Evolutionary conservation across 92 coral and sea anemone species (phyloP), one percentile per base, ranked within the genome.

Genomic region (Palythoa grandis): DNA sequence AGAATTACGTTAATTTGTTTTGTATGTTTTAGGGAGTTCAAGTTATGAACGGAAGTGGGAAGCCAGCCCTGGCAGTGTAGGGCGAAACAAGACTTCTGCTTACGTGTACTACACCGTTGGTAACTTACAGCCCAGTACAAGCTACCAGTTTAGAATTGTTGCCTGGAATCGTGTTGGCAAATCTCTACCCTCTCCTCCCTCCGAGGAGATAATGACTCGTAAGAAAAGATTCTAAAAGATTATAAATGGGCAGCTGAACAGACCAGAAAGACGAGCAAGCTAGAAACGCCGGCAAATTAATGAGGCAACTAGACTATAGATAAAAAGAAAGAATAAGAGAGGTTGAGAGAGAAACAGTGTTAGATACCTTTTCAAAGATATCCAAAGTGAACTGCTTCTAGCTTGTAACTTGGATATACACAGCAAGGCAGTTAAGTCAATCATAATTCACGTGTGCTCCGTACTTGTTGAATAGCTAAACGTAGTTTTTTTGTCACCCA

Each of bases 131-230:
- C 94, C 95, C 13, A 84, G 90, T 67, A 96, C 98, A 5, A 89
- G 90, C 20, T 96, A 96, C 70, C 92, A 88, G 83, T 96, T 96
- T 73, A 86, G 95, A 70, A 95, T 96, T 79, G 85, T 92, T 80
- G 96, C 98, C 0, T 88, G 92, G 95, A 96, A 96, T 89, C 82
- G 85, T 29, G 84, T 88, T 38, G 99, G 95, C 4, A 56, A 54
- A 12, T 96, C 99, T 20, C 73, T 69, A n/a, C 94, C 98, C 0
- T 95, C 98, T 7, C 88, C 76, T 5, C 91, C 97, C 16, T 96
- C 99, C 7, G 93, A 93, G 52, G 89, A 76, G 70, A 85, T 90
- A 23, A 20, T 82, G 3, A 96, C 99, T 84, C 92, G 99, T 96
- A 75, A 90, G 88, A n/a, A 22, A 40, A n/a, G 43, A 38, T 47